Percentiles rank a stretch among this genome's conserved stretches.
These are phyloP conservation scores for Dyspetes luteomarginatus DNA, from an alignment of 2,888 invertebrate species.

Conservation along the genomic window DNA sequence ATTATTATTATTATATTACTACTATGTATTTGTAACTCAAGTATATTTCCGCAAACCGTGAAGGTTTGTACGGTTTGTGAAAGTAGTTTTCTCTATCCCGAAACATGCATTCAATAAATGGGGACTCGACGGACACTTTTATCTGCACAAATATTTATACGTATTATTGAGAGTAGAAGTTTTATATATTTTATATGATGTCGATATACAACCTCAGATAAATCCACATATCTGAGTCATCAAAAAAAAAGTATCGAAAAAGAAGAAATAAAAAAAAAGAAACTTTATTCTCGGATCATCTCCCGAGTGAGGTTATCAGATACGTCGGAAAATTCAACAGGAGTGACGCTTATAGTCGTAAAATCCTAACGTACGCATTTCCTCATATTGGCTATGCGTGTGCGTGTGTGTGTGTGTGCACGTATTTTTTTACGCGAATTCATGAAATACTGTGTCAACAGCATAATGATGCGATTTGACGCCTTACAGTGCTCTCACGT, in stretches of 20 bases:
- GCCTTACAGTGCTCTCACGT: neutral
- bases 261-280: neutral
- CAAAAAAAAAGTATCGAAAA: neutral
- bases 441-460: conserved; percentile 43
- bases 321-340: conserved; percentile 2
- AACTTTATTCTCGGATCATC: conserved; percentile 5
- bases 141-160: neutral
- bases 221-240: conserved; percentile 42
- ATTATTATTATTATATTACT: neutral
- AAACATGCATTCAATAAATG: neutral
- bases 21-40: too few relatives aligned
- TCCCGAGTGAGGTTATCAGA: conserved; percentile 25
- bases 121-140: neutral
- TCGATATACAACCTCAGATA: conserved; percentile 17
- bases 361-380: neutral
- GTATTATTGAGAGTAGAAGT: conserved; percentile 7
- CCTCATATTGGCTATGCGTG: neutral
- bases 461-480: conserved; percentile 11
- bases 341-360: neutral
- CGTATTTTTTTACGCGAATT: neutral
- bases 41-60: neutral
- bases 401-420: neutral
- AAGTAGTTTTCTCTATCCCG: too few relatives aligned
- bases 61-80: neutral
- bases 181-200: conserved; percentile 4